These are phyloP conservation scores for Castor canadensis DNA, from an alignment of 2,113 vertebrate genomes.

Conservation along the genomic window DNA sequence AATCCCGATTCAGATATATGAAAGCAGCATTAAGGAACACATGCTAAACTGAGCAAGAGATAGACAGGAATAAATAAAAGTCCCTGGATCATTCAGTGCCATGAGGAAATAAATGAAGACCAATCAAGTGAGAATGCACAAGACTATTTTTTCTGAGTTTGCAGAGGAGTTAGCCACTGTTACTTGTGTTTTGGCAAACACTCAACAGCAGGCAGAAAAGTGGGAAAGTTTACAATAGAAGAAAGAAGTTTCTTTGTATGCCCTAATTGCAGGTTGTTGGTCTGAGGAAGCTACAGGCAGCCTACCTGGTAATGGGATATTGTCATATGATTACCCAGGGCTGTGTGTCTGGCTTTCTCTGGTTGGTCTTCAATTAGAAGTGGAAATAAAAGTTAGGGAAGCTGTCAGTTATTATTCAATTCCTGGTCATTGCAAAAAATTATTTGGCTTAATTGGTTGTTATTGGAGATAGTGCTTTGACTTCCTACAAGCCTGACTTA, in stretches of 20 bases:
- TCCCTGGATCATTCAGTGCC: not conserved
- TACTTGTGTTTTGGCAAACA: not conserved
- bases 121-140: not conserved
- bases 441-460: not conserved
- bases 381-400: not conserved
- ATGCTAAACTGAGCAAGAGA: not conserved
- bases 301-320: not conserved
- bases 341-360: not conserved
- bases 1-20: not conserved
- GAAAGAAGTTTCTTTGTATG: not conserved
- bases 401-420: not conserved
- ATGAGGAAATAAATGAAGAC: not conserved
- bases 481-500: not conserved
- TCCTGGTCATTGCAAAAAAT: not conserved
- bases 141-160: not conserved
- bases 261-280: too few relatives aligned
- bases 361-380: not conserved
- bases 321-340: not conserved
- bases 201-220: not conserved
- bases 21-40: not conserved
- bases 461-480: not conserved
- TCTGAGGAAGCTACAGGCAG: accelerated
- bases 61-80: not conserved
- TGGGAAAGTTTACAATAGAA: not conserved
- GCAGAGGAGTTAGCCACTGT: not conserved